Evolutionary conservation across 2,888 invertebrate genomes (phyloP).

Genomic region (Ctenicera cuprea): DNA sequence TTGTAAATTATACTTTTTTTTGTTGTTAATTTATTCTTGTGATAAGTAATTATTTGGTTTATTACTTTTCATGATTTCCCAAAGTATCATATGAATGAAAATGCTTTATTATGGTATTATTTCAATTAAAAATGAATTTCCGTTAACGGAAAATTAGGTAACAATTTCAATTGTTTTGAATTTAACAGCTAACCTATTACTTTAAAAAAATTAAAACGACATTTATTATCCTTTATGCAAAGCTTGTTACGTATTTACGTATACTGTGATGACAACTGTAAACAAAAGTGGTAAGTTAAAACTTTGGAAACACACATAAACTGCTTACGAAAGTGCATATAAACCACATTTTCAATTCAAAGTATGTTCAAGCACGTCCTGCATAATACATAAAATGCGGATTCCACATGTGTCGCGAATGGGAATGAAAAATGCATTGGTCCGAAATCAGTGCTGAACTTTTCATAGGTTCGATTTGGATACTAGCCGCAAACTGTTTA

Average conservation of each 20-base stretch:
- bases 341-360: constrained; percentile 58
- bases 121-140: too few relatives aligned
- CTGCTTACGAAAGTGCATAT: constrained; percentile 47
- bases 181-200: too few relatives aligned
- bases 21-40: too few relatives aligned
- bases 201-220: too few relatives aligned
- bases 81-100: too few relatives aligned
- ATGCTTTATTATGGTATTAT: too few relatives aligned
- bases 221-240: too few relatives aligned
- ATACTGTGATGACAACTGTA: neutral
- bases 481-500: constrained; percentile 6
- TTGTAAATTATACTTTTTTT: too few relatives aligned
- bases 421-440: constrained; percentile 59
- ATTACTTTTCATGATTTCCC: too few relatives aligned
- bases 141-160: too few relatives aligned
- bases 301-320: constrained; percentile 43
- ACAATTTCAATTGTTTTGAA: too few relatives aligned
- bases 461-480: constrained; percentile 30
- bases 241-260: constrained; percentile 7
- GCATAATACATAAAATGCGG: constrained; percentile 60
- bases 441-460: constrained; percentile 37
- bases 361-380: constrained; percentile 54
- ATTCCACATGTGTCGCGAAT: constrained; percentile 57
- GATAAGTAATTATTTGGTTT: too few relatives aligned
- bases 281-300: constrained; percentile 37